Base-by-base conservation (phyloP, 2,113 vertebrate species). In the Hypocryptadius cinnamomeus region DNA sequence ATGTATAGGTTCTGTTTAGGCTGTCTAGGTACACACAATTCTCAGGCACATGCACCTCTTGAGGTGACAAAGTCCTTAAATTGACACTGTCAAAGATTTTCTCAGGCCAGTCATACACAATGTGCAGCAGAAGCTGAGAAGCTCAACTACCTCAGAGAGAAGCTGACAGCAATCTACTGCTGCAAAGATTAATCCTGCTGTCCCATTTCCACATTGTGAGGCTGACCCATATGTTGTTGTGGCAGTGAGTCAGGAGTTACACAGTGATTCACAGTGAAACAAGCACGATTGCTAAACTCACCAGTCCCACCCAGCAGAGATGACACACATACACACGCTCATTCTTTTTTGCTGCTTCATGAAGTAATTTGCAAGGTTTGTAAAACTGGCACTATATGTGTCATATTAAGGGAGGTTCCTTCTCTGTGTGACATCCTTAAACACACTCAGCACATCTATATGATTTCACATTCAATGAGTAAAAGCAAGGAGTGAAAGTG, bases 181-280 rank as follows among this genome's bases (percentile, higher is more conserved):
- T 77, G 65, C 60, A 45, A 48, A 48, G 25, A n/a, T n/a, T 78
- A 51, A 60, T 81, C 48, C 61, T 86, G 40, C 60, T 74, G 15
- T 92, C 57, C 69, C 2, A 2, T 74, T 78, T 66, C 51, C 48
- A 86, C 44, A 2, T 4, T 44, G 33, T 19, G 12, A 92, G 48
- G 69, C 31, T 93, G 88, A 92, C 79, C 85, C 40, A 24, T 33
- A 25, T 37, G 18, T 80, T 53, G 42, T 53, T 8, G 3, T 80
- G 90, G 76, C 85, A 66, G 28, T 71, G 92, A 96, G 59, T 91
- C 79, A 92, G 72, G 63, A 79, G 68, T 54, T 92, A 42, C n/a
- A n/a, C n/a, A n/a, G n/a, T 39, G 82, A 90, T 78, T 92, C 85
- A 88, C 21, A 20, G 30, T 37, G 40, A 80, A 93, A 73, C 85